Conservation (phyloP, 2,113 vertebrate genomes). For the Bufo gargarizans region DNA sequence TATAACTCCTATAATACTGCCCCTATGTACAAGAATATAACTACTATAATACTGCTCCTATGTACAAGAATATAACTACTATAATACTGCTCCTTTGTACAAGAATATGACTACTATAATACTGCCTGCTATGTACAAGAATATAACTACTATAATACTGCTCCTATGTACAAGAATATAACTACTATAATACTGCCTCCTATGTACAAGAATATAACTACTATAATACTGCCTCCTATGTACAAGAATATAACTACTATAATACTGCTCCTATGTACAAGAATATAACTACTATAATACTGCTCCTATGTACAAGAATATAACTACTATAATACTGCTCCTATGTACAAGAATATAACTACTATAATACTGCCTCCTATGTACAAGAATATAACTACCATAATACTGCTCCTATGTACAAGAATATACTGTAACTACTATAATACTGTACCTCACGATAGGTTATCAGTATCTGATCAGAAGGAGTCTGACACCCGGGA, state of each 20-base stretch:
- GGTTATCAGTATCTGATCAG: no score
- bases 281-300: background rate
- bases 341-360: constrained; percentile 3
- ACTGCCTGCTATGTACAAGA: no score
- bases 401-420: background rate
- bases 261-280: no score
- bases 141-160: background rate
- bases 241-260: no score
- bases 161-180: no score
- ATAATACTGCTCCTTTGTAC: no score
- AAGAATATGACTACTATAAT: no score
- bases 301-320: background rate
- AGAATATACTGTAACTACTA: constrained; percentile 3
- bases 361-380: background rate
- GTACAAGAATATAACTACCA: background rate
- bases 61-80: no score
- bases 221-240: no score
- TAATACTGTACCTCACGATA: background rate
- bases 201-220: no score
- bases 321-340: constrained; percentile 6
- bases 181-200: no score
- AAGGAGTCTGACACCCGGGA: no score
- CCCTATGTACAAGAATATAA: background rate
- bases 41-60: background rate
- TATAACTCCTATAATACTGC: constrained; percentile 10